Conservation (phyloP, 2,113 vertebrate genomes). For the Myocastor coypus region DNA sequence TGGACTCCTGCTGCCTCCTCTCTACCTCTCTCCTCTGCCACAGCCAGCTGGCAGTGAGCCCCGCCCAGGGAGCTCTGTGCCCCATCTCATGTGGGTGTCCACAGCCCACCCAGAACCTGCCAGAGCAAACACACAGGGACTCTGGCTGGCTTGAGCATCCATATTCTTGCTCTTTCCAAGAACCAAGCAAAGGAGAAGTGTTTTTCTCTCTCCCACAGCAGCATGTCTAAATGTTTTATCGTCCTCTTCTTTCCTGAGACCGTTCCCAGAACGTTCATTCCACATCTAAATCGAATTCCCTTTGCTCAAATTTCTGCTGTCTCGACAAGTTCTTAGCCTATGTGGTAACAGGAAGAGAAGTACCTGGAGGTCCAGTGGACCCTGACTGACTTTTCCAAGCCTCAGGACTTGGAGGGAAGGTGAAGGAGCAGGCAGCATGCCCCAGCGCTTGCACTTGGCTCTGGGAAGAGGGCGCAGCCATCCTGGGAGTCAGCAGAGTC, state of each 20-base stretch:
- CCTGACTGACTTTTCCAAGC: background rate
- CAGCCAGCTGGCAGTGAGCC: background rate
- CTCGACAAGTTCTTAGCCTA: background rate
- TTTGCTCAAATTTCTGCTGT: background rate
- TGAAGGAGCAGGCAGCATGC: background rate
- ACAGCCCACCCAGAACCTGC: background rate
- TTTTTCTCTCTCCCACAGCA: background rate
- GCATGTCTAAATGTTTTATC: background rate
- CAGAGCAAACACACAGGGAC: background rate
- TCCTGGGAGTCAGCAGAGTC: background rate
- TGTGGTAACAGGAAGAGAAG: constrained; percentile 18
- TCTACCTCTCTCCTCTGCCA: background rate
- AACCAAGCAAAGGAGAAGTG: background rate
- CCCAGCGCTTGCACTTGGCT: background rate
- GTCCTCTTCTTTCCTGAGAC: background rate
- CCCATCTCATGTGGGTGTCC: background rate
- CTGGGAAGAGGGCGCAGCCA: background rate
- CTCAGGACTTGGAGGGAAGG: background rate
- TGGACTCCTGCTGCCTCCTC: background rate
- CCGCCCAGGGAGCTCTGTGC: background rate
- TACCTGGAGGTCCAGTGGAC: background rate
- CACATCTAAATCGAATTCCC: background rate
- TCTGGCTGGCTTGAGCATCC: background rate
- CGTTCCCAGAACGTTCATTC: background rate
- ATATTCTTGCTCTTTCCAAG: background rate